These are phyloP conservation scores for Pachliopta kotzebuea DNA, from an alignment of 2,888 invertebrate genomes.

Conservation along the genomic window DNA sequence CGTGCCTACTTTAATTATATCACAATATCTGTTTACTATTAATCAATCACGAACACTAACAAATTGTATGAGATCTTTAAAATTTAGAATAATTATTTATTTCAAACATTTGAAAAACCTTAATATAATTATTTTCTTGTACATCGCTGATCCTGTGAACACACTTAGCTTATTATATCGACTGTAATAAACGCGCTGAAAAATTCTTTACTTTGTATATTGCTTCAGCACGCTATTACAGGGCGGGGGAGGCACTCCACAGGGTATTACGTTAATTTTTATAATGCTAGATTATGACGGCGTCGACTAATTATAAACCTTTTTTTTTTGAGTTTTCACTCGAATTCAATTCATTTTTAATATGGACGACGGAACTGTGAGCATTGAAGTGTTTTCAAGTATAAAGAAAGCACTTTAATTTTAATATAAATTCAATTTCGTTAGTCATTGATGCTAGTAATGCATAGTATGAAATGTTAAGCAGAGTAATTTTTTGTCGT, in stretches of 20 bases:
- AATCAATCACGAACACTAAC: no score
- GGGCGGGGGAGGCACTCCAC: background rate
- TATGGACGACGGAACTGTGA: background rate
- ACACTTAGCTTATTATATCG: background rate
- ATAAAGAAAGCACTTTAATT: background rate
- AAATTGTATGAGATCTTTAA: no score
- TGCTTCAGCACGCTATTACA: background rate
- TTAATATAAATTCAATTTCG: background rate
- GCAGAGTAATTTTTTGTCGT: no score
- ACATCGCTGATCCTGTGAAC: background rate
- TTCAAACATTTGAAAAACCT: no score
- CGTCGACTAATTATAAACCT: background rate
- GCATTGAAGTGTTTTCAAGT: background rate
- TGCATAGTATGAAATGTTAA: no score
- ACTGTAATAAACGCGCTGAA: background rate
- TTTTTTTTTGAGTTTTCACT: background rate
- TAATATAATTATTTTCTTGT: background rate
- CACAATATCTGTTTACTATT: background rate
- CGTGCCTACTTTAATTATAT: background rate
- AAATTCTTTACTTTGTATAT: background rate
- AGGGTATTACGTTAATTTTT: slow-evolving; percentile 17
- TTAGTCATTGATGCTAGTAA: no score
- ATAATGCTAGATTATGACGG: background rate
- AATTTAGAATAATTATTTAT: no score
- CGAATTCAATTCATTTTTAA: background rate